Base-by-base conservation (phyloP, 2,888 invertebrate species). In the Willowsia nigromaculata region DNA sequence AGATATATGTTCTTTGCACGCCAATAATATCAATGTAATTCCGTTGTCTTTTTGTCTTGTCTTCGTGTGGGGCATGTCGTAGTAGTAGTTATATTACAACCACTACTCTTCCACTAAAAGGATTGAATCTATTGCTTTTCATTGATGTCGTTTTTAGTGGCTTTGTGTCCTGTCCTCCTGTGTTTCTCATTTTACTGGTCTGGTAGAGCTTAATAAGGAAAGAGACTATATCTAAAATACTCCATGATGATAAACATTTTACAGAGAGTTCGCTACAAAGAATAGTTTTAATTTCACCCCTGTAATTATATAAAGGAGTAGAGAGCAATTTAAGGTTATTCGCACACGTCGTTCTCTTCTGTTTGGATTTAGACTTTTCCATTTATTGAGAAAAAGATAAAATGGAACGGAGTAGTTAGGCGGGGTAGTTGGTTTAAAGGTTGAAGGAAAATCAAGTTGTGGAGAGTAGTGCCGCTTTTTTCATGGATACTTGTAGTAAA, bases 121-220 rank as follows among this genome's bases (percentile, higher is more conserved):
- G 62, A 82, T 82, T 82, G 50, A 83, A 83, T 83, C 68, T 30
- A 68, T 83, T 83, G 82, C 82, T 50, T 65, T 83, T 43, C 65
- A 81, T 81, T 81, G 81, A 59, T 59, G 40, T 59, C 22, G n/a
- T 30, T 59, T 76, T 76, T 50, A 47, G 11, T 47, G 27, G 2
- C 50, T 30, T 37, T 76, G 30, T 76, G 27, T 13, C 18, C 43
- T 71, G 43, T 40, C 11, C 30, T 22, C 22, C 25, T 11, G 22
- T 40, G 68, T 7, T 47, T 43, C 62, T 4, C 30, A 6, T 56
- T 56, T 56, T 18, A 4, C 56, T 3, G 4, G 18, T 56, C 22
- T 22, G 18, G 22, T 56, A 22, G 27, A 7, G 62, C 30, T 56
- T 56, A 56, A 56, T 56, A 56, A 22, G 22, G 18, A 25, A 65